Percentiles rank a stretch among this genome's conserved stretches.
Evolutionary conservation across 2,797 vertebrate species (phyloP).

Genomic region (Fundulus diaphanus): DNA sequence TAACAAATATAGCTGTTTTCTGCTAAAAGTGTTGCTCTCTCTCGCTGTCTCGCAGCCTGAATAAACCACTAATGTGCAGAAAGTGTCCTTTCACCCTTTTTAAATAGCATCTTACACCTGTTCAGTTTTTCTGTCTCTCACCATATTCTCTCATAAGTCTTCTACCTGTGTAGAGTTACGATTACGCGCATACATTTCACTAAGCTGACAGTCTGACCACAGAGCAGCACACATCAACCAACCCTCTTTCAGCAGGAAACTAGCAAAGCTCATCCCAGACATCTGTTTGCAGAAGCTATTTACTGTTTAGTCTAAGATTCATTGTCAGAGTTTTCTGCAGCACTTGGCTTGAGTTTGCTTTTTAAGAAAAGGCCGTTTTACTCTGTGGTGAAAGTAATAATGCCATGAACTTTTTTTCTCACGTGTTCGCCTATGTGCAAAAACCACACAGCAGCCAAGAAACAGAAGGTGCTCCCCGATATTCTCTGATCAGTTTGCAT

Average conservation of each 20-base stretch:
- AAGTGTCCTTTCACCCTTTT: neutral
- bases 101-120: neutral
- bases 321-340: neutral
- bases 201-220: neutral
- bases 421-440: too few relatives aligned
- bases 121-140: neutral
- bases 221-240: neutral
- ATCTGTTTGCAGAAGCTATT: neutral
- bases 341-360: neutral
- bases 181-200: neutral
- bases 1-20: neutral
- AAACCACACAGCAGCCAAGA: too few relatives aligned
- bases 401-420: too few relatives aligned
- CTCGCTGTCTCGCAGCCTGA: neutral
- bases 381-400: neutral
- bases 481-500: too few relatives aligned
- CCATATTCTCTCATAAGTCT: neutral
- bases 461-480: too few relatives aligned
- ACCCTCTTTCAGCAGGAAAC: too few relatives aligned
- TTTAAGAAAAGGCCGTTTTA: neutral
- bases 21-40: neutral
- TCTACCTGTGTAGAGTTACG: neutral
- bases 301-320: neutral
- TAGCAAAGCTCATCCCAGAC: too few relatives aligned
- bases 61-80: neutral